Percentiles rank a stretch among this genome's conserved stretches.
phyloP scores from a whole-genome alignment of 2,888 invertebrate species.

The Eilema sororculum region DNA sequence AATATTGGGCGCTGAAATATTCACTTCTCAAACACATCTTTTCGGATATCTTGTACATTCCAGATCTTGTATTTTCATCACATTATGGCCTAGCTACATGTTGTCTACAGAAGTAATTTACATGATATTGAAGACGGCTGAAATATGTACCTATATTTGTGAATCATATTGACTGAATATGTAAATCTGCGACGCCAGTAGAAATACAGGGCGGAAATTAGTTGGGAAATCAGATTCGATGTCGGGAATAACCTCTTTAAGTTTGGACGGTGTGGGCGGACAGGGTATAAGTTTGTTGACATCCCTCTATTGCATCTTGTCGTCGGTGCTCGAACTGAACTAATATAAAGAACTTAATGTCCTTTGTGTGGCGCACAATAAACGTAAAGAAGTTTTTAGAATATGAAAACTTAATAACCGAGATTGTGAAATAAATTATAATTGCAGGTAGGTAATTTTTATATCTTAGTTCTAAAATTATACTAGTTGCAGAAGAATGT shows the following conservation, averaged over 20 bases:
- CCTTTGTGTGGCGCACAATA: conserved; percentile 25
- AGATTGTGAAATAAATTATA: conserved; percentile 7
- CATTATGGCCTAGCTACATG: background rate
- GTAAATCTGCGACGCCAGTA: conserved; percentile 38
- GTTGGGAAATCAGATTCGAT: conserved; percentile 68
- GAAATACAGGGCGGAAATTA: conserved; percentile 66
- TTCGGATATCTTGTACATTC: background rate
- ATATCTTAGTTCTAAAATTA: too few relatives aligned
- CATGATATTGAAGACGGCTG: conserved; percentile 2
- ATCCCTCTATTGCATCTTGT: conserved; percentile 40
- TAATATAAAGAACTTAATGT: conserved; percentile 26
- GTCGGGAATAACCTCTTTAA: conserved; percentile 39
- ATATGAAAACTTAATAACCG: conserved; percentile 31
- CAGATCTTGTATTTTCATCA: background rate
- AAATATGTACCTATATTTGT: conserved; percentile 30
- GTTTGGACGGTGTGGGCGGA: conserved; percentile 35
- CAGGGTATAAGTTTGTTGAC: conserved; percentile 35
- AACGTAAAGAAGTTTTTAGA: conserved; percentile 25
- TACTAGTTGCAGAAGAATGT: background rate
- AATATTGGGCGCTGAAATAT: conserved; percentile 2
- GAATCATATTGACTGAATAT: conserved; percentile 38
- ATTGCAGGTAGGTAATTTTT: background rate
- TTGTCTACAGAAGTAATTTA: conserved; percentile 5
- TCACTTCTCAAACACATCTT: background rate
- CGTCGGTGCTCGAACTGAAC: conserved; percentile 22